phyloP scores from a whole-genome alignment of 2,113 vertebrate genomes.

The Panthera uncia region DNA sequence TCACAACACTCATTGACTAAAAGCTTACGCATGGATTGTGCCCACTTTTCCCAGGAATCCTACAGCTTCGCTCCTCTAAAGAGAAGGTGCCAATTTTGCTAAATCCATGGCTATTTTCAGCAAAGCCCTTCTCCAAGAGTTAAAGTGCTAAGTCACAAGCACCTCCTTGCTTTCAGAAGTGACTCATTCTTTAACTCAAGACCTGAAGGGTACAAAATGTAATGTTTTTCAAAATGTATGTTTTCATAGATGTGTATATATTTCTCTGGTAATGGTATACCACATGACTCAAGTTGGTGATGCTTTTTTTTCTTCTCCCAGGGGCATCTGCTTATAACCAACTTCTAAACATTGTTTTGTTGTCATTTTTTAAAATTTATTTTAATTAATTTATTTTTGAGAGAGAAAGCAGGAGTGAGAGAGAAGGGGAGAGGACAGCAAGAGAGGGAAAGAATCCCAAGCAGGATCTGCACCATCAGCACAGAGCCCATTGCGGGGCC shows the following conservation, averaged over 20 bases:
- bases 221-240: slow-evolving; percentile 27
- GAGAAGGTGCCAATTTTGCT: slow-evolving; percentile 45
- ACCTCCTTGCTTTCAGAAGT: slow-evolving; percentile 37
- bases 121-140: slow-evolving; percentile 18
- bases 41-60: slow-evolving; percentile 23
- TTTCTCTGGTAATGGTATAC: slow-evolving; percentile 16
- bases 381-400: no score
- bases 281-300: neutral
- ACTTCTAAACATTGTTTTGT: neutral
- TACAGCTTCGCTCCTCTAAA: neutral
- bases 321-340: neutral
- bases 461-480: no score
- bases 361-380: neutral
- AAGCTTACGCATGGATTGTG: neutral
- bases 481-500: no score
- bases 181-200: slow-evolving; percentile 54
- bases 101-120: slow-evolving; percentile 50
- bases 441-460: no score
- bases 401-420: no score
- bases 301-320: neutral
- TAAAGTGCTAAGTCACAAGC: slow-evolving; percentile 47
- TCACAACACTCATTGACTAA: neutral
- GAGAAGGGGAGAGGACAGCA: no score
- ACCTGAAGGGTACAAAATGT: neutral
- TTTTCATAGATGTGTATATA: neutral